A percentile compares a stretch with the other conserved stretches of the same genome.
Evolutionary conservation across 2,113 vertebrate genomes (phyloP).

Genomic region (Galeopterus variegatus): DNA sequence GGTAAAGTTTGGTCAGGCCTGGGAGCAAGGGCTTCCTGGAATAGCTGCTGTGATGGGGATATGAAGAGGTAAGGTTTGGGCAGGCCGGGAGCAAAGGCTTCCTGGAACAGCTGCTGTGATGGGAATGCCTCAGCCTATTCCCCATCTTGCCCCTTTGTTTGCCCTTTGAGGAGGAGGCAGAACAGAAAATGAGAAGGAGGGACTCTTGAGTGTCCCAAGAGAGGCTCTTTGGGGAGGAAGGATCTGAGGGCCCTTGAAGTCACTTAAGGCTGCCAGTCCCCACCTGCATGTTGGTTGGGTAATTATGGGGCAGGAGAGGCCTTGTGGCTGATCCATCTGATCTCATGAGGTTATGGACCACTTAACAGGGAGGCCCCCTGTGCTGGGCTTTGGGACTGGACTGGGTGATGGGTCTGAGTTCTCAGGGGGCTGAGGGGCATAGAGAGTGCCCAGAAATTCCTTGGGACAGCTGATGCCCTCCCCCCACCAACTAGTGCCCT

Average conservation of each 20-base stretch:
- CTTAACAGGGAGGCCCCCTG: neutral
- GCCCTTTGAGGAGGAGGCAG: neutral
- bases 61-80: neutral
- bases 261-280: slow-evolving; percentile 61
- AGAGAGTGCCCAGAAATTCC: neutral
- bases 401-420: neutral
- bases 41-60: too few species aligned
- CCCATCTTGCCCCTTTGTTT: slow-evolving; percentile 38
- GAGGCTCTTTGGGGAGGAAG: slow-evolving; percentile 69
- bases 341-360: neutral
- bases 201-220: slow-evolving; percentile 54
- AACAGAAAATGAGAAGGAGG: slow-evolving; percentile 37
- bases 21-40: too few species aligned
- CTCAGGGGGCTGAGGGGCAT: neutral
- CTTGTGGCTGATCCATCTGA: neutral
- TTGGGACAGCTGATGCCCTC: neutral
- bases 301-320: slow-evolving; percentile 1
- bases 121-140: neutral
- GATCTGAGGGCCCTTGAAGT: slow-evolving; percentile 68
- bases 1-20: too few species aligned
- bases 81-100: slow-evolving; percentile 27
- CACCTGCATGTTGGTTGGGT: slow-evolving; percentile 42
- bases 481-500: neutral
- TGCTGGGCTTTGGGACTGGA: neutral
- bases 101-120: neutral